Conservation (phyloP, 2,113 vertebrate genomes). For the Cebidichthys violaceus region DNA sequence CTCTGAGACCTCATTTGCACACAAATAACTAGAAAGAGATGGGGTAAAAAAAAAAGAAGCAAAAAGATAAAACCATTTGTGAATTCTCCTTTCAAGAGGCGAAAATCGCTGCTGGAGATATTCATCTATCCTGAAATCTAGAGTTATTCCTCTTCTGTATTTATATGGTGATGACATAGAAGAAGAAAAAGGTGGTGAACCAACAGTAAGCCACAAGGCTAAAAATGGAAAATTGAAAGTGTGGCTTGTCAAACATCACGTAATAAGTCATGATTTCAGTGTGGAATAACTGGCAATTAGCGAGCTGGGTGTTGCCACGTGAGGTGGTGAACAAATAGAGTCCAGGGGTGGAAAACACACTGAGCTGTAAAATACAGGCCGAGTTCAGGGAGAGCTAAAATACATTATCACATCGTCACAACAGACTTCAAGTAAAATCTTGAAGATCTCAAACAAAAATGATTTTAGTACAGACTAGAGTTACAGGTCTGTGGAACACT, state of each 20-base stretch:
- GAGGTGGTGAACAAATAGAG: slow-evolving; percentile 53
- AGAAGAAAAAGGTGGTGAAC: slow-evolving; percentile 40
- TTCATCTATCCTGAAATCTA: slow-evolving; percentile 35
- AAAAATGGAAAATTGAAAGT: slow-evolving; percentile 64
- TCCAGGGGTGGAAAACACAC: slow-evolving; percentile 36
- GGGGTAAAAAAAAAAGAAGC: neutral
- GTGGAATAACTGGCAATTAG: slow-evolving; percentile 62
- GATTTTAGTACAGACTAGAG: neutral
- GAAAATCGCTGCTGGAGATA: slow-evolving; percentile 5
- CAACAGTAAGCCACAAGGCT: slow-evolving; percentile 55
- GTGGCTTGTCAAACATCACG: slow-evolving; percentile 51
- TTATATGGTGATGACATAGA: slow-evolving; percentile 63
- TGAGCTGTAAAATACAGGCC: slow-evolving; percentile 30
- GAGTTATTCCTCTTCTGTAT: slow-evolving; percentile 33
- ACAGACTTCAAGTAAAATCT: neutral
- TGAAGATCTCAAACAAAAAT: neutral
- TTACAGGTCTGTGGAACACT: neutral
- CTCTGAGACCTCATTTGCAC: slow-evolving; percentile 74
- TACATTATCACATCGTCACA: neutral
- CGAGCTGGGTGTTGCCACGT: slow-evolving; percentile 60
- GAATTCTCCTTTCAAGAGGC: slow-evolving; percentile 34
- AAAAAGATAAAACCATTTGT: slow-evolving; percentile 8
- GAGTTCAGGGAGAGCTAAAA: slow-evolving; percentile 18
- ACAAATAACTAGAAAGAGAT: slow-evolving; percentile 56
- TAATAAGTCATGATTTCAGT: slow-evolving; percentile 63